Base-by-base conservation (phyloP, 2,113 vertebrate genomes). In the Rhea americana region DNA sequence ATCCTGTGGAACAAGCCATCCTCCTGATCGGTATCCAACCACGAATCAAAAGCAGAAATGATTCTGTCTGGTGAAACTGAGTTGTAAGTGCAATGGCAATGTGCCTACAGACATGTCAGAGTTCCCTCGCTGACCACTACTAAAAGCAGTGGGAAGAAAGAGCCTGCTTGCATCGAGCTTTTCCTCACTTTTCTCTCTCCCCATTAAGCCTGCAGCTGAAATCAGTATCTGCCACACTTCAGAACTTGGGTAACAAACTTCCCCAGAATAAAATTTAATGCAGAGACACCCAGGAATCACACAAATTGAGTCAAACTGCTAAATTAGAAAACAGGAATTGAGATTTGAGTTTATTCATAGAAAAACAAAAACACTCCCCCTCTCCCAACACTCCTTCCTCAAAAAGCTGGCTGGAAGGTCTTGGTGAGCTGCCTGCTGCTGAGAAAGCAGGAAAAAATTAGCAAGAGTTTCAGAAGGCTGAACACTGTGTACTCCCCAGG, bases 361-460 rank as follows among this genome's bases (percentile, higher is more conserved):
- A 19, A 25, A 82, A 86, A 66, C 3, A 30, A 68, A 68, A 1
- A 0, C 7, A 20, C 5, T 62, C 61, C 22, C 21, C 47, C 26
- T 86, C 39, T 70, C n/a, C 45, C 30, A 93, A 15, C 7, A n/a
- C 21, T 70, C 18, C 6, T 37, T 50, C 16, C 76, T 19, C 56
- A 39, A 41, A 77, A 66, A 74, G 13, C 37, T 48, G 55, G 5
- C 32, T 83, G 85, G 79, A 77, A 92, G 55, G 51, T 81, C 56
- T 7, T 92, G 73, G 73, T 88, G 87, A 90, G 51, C 61, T 92
- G 79, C 66, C 80, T 83, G 79, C 61, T 93, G 80, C 56, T 88
- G 76, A 91, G 28, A 20, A 90, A 47, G 72, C 68, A 94, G 87
- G 82, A 81, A 88, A 95, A 90, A 81, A 68, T 30, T 7, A n/a